Evolutionary conservation across 2,113 vertebrate species (phyloP).

Genomic region (Saguinus imperator): DNA sequence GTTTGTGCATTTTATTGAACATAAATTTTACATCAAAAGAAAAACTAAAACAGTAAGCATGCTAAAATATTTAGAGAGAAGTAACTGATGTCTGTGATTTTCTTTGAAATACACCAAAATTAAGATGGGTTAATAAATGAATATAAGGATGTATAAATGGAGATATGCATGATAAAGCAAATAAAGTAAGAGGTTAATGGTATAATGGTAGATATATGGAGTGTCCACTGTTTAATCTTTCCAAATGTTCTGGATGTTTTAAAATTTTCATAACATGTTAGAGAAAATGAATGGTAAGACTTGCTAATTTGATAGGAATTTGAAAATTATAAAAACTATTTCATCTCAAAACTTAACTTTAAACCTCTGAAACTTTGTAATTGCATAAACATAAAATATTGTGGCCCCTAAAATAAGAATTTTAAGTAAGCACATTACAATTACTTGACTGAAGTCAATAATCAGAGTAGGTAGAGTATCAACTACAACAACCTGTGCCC

Average conservation of each 20-base stretch:
- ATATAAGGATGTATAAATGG: background rate
- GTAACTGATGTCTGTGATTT: background rate
- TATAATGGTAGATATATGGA: background rate
- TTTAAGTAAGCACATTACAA: background rate
- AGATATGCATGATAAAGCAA: constrained; percentile 16
- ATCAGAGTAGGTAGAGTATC: background rate
- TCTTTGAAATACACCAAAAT: constrained; percentile 17
- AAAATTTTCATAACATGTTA: background rate
- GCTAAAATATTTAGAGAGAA: constrained; percentile 22
- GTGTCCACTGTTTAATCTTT: background rate
- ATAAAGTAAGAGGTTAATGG: constrained; percentile 10
- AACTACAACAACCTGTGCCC: background rate
- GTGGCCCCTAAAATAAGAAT: background rate
- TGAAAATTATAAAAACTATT: constrained; percentile 30
- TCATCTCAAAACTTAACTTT: constrained; percentile 9
- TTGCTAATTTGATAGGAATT: constrained; percentile 15
- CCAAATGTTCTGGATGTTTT: constrained; percentile 10
- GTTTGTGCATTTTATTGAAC: constrained; percentile 25
- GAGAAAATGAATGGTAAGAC: background rate
- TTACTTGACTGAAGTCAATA: constrained; percentile 31
- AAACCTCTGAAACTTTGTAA: background rate
- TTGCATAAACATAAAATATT: constrained; percentile 28
- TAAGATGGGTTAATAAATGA: constrained; percentile 5
- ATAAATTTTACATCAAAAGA: constrained; percentile 13
- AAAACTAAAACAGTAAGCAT: constrained; percentile 18